Conservation (phyloP, 1,140 invertebrate species). For the Ceratitis capitata region DNA sequence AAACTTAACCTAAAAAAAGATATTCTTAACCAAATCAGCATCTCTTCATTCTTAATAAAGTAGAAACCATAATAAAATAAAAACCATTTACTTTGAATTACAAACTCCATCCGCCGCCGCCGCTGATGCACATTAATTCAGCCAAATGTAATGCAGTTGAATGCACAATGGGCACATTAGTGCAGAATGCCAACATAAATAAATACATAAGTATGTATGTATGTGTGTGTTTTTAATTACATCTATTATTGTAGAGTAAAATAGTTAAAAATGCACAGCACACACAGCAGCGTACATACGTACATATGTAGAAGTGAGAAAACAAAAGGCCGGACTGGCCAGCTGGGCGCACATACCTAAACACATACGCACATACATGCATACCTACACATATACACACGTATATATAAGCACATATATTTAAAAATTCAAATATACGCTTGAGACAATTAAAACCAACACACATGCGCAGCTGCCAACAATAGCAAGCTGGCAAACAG, state of each 20-base stretch:
- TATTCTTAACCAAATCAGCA: too few relatives aligned
- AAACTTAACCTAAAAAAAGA: too few relatives aligned
- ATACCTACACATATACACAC: neutral
- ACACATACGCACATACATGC: neutral
- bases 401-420: neutral
- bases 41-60: neutral
- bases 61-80: neutral
- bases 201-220: neutral
- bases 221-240: too few relatives aligned
- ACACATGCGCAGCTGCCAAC: neutral
- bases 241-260: too few relatives aligned
- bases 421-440: neutral
- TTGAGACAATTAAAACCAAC: slow-evolving; percentile 2
- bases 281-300: too few relatives aligned
- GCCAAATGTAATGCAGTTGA: slow-evolving; percentile 12
- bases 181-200: neutral
- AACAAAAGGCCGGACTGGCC: too few relatives aligned
- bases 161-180: neutral
- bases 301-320: neutral
- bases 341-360: too few relatives aligned
- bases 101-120: neutral
- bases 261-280: too few relatives aligned
- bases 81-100: neutral
- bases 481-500: too few relatives aligned
- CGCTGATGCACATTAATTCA: neutral